A percentile compares a stretch with the other conserved stretches of the same genome.
These are phyloP conservation scores for Eulemur macaco DNA, from an alignment of 2,113 vertebrate species.

Conservation along the genomic window DNA sequence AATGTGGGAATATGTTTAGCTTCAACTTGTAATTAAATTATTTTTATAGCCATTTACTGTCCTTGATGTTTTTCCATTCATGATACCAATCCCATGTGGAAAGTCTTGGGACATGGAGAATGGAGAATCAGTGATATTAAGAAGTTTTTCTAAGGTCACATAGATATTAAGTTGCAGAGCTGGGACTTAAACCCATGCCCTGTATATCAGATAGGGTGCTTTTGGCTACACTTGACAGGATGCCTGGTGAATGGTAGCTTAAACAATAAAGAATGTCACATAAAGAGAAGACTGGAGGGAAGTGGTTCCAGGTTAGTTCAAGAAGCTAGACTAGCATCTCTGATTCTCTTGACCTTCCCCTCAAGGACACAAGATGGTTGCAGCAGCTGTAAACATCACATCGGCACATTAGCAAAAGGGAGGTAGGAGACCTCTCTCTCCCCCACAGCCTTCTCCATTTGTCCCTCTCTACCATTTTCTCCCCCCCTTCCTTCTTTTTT, in stretches of 20 bases:
- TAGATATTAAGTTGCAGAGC: not conserved
- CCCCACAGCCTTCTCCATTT: not conserved
- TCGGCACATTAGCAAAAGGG: not conserved
- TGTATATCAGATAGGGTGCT: not conserved
- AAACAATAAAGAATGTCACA: not conserved
- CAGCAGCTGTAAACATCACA: not conserved
- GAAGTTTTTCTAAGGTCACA: not conserved
- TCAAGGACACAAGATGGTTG: not conserved
- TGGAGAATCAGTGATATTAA: not conserved
- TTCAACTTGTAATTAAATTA: not conserved
- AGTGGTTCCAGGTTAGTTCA: not conserved
- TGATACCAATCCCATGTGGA: not conserved
- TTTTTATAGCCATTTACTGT: not conserved
- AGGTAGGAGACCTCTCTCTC: not conserved
- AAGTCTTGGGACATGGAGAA: not conserved
- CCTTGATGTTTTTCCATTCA: not conserved
- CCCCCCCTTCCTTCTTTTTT: not conserved
- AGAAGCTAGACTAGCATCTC: not conserved
- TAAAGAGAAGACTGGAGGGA: not conserved
- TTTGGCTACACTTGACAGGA: not conserved
- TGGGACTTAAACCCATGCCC: not conserved
- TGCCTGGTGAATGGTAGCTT: not conserved
- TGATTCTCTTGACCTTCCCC: not conserved
- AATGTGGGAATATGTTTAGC: not conserved
- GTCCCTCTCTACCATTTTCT: too few relatives aligned